Evolutionary conservation across 2,113 vertebrate species (phyloP), one percentile per base, ranked within the genome.

Genomic region (Gavia stellata): DNA sequence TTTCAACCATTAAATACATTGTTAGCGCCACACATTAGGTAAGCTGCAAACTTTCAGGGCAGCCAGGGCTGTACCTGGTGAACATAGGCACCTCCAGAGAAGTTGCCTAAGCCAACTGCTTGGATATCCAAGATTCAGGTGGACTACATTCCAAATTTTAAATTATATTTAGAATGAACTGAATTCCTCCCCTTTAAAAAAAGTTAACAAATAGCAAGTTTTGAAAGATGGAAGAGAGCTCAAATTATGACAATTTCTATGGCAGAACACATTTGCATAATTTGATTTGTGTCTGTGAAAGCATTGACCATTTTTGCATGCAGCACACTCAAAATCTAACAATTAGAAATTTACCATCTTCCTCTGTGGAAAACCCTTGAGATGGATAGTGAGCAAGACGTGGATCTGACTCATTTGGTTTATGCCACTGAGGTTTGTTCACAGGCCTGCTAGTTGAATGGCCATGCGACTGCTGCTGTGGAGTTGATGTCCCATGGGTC

Each of bases 301-400:
- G 81, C 53, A 14, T 1, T 20, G 33, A 85, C 34, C 10, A 7
- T 0, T 77, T 88, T 24, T 47, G 74, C 90, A 88, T 52, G 92
- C 92, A 74, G 44, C 85, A 75, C 20, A 9, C 55, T 96, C 84
- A 80, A 70, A 96, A 92, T 89, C 62, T 84, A 93, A 81, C 55
- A 79, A 66, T 23, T 38, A 91, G 78, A 86, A 97, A 98, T 98
- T 99, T 99, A 99, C 99, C 99, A 95, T 99, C 99, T 97, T 99
- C 99, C 97, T 98, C 98, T 50, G 98, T 59, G 44, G 98, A 86
- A 92, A 98, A 98, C 88, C 97, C 98, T 96, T 97, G 98, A 75
- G 98, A 81, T 2, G 97, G 98, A 87, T 98, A 98, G 73, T 97
- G 94, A 96, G 96, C 93, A 25, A 98, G 98, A 93, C 98, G 98